Evolutionary conservation across 2,888 invertebrate species (phyloP).

Genomic region (Archaeoteleia sp.): DNA sequence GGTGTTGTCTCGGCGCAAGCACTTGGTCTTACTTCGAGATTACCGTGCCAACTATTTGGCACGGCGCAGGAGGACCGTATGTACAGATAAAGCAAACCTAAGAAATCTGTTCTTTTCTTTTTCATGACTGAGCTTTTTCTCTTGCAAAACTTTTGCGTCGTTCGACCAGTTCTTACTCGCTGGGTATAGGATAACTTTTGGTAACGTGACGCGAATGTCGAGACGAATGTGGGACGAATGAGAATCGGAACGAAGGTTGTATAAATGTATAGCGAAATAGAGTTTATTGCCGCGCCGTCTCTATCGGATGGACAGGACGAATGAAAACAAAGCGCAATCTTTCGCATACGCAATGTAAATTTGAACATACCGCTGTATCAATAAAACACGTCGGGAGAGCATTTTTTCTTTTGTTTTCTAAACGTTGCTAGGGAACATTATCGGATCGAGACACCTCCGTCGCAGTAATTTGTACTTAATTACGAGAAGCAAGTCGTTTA

Average conservation of each 20-base stretch:
- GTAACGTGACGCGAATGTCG: slow-evolving; percentile 9
- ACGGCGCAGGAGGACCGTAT: slow-evolving; percentile 57
- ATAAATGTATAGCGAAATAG: slow-evolving; percentile 73
- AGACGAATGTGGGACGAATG: slow-evolving; percentile 12
- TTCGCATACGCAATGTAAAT: slow-evolving; percentile 68
- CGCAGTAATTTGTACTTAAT: no score
- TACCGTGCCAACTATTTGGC: slow-evolving; percentile 58
- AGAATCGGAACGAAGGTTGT: slow-evolving; percentile 62
- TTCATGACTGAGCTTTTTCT: slow-evolving; percentile 13
- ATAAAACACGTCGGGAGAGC: slow-evolving; percentile 1
- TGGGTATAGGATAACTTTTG: slow-evolving; percentile 16
- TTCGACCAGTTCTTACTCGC: slow-evolving; percentile 23
- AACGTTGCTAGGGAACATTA: slow-evolving; percentile 23
- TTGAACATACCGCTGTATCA: slow-evolving; percentile 63
- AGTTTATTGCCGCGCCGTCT: slow-evolving; percentile 65
- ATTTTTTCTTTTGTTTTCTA: background rate
- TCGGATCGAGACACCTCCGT: background rate
- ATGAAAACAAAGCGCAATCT: slow-evolving; percentile 55
- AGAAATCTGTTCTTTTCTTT: slow-evolving; percentile 49
- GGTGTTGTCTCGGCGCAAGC: slow-evolving; percentile 62
- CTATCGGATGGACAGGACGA: slow-evolving; percentile 59
- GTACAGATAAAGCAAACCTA: slow-evolving; percentile 63
- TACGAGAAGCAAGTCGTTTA: no score
- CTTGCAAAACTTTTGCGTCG: slow-evolving; percentile 9
- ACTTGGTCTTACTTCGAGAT: slow-evolving; percentile 57